These are phyloP conservation scores for Oncorhynchus masou DNA, from an alignment of 2,113 vertebrate genomes.

Conservation along the genomic window DNA sequence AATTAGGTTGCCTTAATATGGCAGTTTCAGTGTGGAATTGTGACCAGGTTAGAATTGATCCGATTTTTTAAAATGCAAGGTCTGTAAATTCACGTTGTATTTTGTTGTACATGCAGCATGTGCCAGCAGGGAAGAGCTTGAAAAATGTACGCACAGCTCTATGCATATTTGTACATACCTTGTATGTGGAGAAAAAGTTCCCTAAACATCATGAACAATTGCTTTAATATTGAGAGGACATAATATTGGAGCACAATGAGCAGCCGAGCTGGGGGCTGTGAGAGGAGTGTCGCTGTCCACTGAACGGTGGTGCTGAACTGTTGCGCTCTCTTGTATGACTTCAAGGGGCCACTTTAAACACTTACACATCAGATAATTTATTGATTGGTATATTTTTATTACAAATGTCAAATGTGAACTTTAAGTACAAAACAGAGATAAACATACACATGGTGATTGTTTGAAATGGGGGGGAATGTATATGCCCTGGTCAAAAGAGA, in stretches of 20 bases:
- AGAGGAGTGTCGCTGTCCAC: constrained; percentile 19
- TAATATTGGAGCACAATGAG: too few species aligned
- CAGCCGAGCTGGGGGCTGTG: not conserved
- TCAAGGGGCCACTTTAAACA: not conserved
- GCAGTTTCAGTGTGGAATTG: not conserved
- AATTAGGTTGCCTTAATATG: not conserved
- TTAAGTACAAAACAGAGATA: not conserved
- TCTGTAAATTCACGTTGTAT: not conserved
- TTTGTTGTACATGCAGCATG: not conserved
- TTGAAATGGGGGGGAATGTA: not conserved
- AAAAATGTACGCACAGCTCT: not conserved
- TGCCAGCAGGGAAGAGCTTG: not conserved
- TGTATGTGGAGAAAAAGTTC: too few species aligned
- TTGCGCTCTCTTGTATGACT: not conserved
- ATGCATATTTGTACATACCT: too few species aligned
- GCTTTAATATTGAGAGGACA: too few species aligned
- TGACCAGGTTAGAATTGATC: not conserved
- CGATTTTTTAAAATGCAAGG: not conserved
- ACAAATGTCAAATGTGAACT: not conserved
- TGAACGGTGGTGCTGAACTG: constrained; percentile 24
- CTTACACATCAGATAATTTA: not conserved
- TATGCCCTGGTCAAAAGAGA: too few species aligned
- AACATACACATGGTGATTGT: not conserved
- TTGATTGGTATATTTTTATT: not conserved
- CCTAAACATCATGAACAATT: not conserved